A percentile compares a stretch with the other conserved stretches of the same genome.
Evolutionary conservation across 1,140 invertebrate species (phyloP).

Genomic region (Aphidius ervi): DNA sequence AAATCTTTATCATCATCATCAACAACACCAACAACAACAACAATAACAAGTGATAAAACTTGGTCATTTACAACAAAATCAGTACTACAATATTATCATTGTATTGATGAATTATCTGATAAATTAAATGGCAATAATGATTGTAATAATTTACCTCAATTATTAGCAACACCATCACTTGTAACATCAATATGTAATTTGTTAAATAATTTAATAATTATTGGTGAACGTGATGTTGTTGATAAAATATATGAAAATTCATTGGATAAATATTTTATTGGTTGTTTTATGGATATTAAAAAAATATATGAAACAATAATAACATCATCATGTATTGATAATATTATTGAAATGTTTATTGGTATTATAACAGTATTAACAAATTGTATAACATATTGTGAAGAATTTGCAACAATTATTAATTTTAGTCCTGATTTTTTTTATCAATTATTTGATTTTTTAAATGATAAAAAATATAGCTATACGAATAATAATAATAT

Average conservation of each 20-base stretch:
- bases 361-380: slow-evolving; percentile 49
- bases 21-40: background rate
- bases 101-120: slow-evolving; percentile 36
- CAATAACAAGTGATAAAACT: background rate
- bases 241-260: slow-evolving; percentile 43
- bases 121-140: background rate
- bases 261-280: slow-evolving; percentile 42
- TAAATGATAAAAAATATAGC: slow-evolving; percentile 39
- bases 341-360: slow-evolving; percentile 53
- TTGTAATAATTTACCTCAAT: slow-evolving; percentile 28
- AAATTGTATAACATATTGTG: slow-evolving; percentile 42
- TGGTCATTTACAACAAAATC: background rate
- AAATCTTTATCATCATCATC: too few relatives aligned
- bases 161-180: slow-evolving; percentile 49
- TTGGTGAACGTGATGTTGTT: slow-evolving; percentile 42
- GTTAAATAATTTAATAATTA: slow-evolving; percentile 48
- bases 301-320: slow-evolving; percentile 35
- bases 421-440: slow-evolving; percentile 51
- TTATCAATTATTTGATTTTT: slow-evolving; percentile 42
- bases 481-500: slow-evolving; percentile 29
- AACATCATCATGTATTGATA: slow-evolving; percentile 44
- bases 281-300: slow-evolving; percentile 42
- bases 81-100: slow-evolving; percentile 41
- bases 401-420: slow-evolving; percentile 42
- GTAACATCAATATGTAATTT: slow-evolving; percentile 47